Base-by-base conservation (phyloP, 2,113 vertebrate genomes). In the Laterallus jamaicensis region DNA sequence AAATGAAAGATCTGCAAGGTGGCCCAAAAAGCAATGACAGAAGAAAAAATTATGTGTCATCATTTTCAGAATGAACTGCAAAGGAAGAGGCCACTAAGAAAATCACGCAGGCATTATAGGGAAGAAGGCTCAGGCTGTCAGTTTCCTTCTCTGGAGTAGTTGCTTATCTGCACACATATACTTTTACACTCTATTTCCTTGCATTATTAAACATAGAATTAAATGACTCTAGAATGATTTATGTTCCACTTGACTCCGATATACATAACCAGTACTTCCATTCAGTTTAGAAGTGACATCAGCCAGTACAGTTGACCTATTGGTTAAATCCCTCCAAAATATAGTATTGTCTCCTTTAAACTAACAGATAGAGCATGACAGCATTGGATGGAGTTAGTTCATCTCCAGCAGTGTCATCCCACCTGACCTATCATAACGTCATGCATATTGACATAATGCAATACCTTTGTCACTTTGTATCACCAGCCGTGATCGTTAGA, bases 211-310 rank as follows among this genome's bases (percentile, higher is more conserved):
- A 62, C 15, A 15, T 20, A n/a, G 32, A 66, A 76, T 56, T 70
- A n/a, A 82, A 29, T 54, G 22, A 12, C 9, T 62, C 17, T 8
- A 9, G 82, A 76, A 28, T 32, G 0, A 6, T 4, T 0, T 2
- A 3, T 6, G 5, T 62, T 52, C 52, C 35, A 24, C 49, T 58
- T 22, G 1, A 63, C 44, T 60, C n/a, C 28, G 13, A 1, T 3
- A 13, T 3, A 16, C 4, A 1, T 2, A 47, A 14, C 26, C 47
- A 40, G 5, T 5, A 44, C 15, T 82, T 32, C 69, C 64, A 15
- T 50, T 11, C 59, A 12, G 42, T 82, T 69, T 22, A 19, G 15
- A 66, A 69, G 29, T 47, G 74, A 75, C 58, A 12, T 49, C 49
- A 49, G 49, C 49, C 49, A 22, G 49, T 49, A 1, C 58, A 10